Evolutionary conservation across 2,797 vertebrate species (phyloP).

Genomic region (Liasis olivaceus): DNA sequence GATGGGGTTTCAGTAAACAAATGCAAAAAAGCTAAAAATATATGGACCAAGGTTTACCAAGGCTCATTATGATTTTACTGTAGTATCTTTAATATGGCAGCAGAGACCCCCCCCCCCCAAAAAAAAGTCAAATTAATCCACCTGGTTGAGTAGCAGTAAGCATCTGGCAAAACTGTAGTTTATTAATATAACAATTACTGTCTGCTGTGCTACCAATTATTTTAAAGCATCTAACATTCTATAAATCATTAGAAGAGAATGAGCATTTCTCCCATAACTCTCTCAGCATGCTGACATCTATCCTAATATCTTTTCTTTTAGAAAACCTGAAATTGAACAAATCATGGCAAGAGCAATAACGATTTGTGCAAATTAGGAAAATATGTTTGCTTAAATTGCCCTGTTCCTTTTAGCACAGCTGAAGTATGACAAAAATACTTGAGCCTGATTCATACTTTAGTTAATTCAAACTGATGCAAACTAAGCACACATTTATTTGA

Average conservation of each 20-base stretch:
- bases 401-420: conserved; percentile 29
- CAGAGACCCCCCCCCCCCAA: conserved; percentile 26
- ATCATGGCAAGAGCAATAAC: not conserved
- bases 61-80: conserved; percentile 41
- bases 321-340: conserved; percentile 35
- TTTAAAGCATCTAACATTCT: conserved; percentile 55
- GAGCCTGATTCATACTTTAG: accelerated
- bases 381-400: conserved; percentile 34
- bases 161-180: conserved; percentile 47
- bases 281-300: conserved; percentile 51
- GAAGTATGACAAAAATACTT: conserved; percentile 2
- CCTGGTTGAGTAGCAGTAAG: conserved; percentile 17
- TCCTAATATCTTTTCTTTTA: conserved; percentile 29
- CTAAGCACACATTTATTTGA: not conserved
- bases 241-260: conserved; percentile 64
- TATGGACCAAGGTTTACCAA: not conserved
- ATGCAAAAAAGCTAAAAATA: conserved; percentile 7
- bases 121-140: conserved; percentile 41
- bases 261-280: conserved; percentile 44
- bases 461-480: not conserved
- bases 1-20: not conserved
- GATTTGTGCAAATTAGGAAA: not conserved
- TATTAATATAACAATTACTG: conserved; percentile 48
- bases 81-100: conserved; percentile 42
- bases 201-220: conserved; percentile 47